Base-by-base conservation (phyloP, 2,113 vertebrate genomes). In the Spea bombifrons region DNA sequence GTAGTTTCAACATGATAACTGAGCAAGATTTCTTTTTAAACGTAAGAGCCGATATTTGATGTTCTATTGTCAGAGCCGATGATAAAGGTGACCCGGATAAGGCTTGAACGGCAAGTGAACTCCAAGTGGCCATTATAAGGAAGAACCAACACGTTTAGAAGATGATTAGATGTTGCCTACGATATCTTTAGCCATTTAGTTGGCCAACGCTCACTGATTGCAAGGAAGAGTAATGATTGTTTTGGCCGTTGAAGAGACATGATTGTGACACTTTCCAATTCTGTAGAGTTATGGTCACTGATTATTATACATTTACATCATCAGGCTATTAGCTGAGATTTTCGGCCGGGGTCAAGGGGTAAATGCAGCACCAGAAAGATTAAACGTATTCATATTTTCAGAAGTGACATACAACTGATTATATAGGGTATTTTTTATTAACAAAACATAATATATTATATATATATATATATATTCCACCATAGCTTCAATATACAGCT, bases 141-240 rank as follows among this genome's bases (percentile, higher is more conserved):
- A 61, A 61, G 66, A 77, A 47, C 48, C 53, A 16, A 45, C 43
- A 30, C 53, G 63, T 73, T 80, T 80, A 74, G 77, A 43, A 57
- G 70, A 79, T 79, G 77, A 79, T 79, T 79, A 79, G 63, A 70
- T 73, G 63, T 73, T 70, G 61, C 55, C 43, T 66, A 43, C 46
- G 45, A 79, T 79, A 73, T 66, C 78, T 74, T 30, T 67, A 52
- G 71, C 71, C 65, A 74, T 80, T 80, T 50, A 71, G 53, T 16
- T 45, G 53, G 52, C 30, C 50, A n/a, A 48, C 55, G 78, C 71
- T 61, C 64, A 16, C 71, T 80, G 78, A 80, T 80, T 80, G 71
- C 71, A 46, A 8, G 12, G 47, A 80, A 68, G 64, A 80, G 52
- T 74, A 73, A 80, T 74, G 71, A 67, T 12, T 75, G 64, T 66